Evolutionary conservation across 2,888 invertebrate species (phyloP).

Genomic region (Elaeidobius kamerunicus): DNA sequence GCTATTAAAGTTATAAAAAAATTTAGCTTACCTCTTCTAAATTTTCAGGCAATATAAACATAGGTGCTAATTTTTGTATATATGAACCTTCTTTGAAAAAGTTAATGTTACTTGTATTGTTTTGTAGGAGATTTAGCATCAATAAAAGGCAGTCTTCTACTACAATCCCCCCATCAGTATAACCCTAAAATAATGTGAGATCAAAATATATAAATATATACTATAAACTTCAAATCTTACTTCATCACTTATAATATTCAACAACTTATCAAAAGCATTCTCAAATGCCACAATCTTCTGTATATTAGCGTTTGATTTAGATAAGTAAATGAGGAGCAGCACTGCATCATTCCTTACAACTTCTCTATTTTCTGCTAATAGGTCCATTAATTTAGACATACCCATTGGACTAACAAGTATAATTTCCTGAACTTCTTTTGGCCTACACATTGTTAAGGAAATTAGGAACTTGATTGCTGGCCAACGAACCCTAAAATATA

Average conservation of each 20-base stretch:
- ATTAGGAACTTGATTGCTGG: conserved; percentile 87
- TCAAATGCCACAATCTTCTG: conserved; percentile 99
- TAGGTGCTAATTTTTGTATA: conserved; percentile 84
- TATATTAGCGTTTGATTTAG: conserved; percentile 93
- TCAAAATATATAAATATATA: neutral
- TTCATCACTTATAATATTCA: conserved; percentile 81
- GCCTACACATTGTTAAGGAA: conserved; percentile 80
- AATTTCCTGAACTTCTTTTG: conserved; percentile 84
- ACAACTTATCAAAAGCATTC: conserved; percentile 93
- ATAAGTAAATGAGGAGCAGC: conserved; percentile 85
- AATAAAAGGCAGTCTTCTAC: conserved; percentile 96
- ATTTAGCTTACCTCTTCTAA: conserved; percentile 56
- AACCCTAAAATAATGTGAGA: conserved; percentile 14
- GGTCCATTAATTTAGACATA: conserved; percentile 95
- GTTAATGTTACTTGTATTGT: conserved; percentile 96
- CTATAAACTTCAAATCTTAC: conserved; percentile 6
- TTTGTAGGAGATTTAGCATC: conserved; percentile 88
- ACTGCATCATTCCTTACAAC: conserved; percentile 94
- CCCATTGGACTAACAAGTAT: conserved; percentile 93
- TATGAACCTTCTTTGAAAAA: conserved; percentile 98
- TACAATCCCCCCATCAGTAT: conserved; percentile 91
- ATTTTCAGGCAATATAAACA: conserved; percentile 77
- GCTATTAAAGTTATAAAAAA: neutral
- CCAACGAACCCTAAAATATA: conserved; percentile 75
- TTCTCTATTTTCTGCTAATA: conserved; percentile 90